These are phyloP conservation scores for Atherinomorus stipes DNA, from an alignment of 2,113 vertebrate species.

Conservation along the genomic window DNA sequence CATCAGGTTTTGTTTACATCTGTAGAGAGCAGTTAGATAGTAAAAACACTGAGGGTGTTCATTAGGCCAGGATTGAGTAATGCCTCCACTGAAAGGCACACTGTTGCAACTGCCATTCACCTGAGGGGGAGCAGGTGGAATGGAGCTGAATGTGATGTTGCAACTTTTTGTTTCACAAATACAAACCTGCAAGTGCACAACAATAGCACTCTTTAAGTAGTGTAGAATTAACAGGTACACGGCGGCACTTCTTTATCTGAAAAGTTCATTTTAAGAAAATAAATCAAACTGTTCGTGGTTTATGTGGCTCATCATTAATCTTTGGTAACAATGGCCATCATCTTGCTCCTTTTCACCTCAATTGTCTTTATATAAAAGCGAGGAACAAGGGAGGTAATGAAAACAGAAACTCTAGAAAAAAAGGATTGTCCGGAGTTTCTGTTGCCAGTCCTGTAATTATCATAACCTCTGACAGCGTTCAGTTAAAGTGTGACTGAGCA, in stretches of 20 bases:
- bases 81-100: slow-evolving; percentile 29
- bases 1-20: slow-evolving; percentile 24
- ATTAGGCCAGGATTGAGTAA: slow-evolving; percentile 33
- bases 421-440: slow-evolving; percentile 32
- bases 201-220: not conserved
- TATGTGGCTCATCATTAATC: not conserved
- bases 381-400: too few relatives aligned
- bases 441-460: slow-evolving; percentile 44
- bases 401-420: slow-evolving; percentile 21
- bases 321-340: not conserved
- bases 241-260: not conserved
- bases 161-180: not conserved
- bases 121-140: slow-evolving; percentile 3
- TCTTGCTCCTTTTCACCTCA: not conserved
- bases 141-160: not conserved
- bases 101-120: slow-evolving; percentile 10
- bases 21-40: slow-evolving; percentile 7
- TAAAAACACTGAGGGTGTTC: slow-evolving; percentile 15
- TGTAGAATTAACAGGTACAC: not conserved
- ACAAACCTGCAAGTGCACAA: not conserved
- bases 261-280: not conserved
- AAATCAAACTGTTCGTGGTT: too few relatives aligned
- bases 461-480: slow-evolving; percentile 32
- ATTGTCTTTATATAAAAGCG: not conserved
- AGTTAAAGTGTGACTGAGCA: slow-evolving; percentile 53